These are phyloP conservation scores for Anastatus disparis DNA, from an alignment of 1,140 invertebrate genomes.

Conservation along the genomic window DNA sequence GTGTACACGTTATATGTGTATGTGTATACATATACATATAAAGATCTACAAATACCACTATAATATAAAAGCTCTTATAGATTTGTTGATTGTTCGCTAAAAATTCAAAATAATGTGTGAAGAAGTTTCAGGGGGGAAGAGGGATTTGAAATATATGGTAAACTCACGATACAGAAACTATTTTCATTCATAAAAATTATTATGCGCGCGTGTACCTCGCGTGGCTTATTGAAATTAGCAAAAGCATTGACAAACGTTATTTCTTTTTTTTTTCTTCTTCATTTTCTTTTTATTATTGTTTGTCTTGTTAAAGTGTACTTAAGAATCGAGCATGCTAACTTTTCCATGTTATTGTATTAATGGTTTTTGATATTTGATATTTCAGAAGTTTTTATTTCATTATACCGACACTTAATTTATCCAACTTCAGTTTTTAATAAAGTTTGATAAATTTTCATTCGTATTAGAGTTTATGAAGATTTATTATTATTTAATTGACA, in stretches of 20 bases:
- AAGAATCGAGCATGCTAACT: neutral
- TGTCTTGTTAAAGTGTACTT: neutral
- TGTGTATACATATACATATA: too few species aligned
- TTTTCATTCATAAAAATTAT: constrained; percentile 34
- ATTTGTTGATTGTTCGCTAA: too few species aligned
- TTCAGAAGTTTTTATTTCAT: neutral
- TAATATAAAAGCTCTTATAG: too few species aligned
- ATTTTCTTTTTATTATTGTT: constrained; percentile 2
- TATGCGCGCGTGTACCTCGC: constrained; percentile 11
- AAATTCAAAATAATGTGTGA: constrained; percentile 13
- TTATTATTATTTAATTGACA: constrained; percentile 7
- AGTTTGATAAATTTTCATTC: too few species aligned
- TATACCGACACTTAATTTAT: too few species aligned
- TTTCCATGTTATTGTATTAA: neutral
- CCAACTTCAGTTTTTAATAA: too few species aligned
- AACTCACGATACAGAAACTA: too few species aligned
- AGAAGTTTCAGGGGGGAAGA: neutral
- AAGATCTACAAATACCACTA: too few species aligned
- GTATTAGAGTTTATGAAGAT: neutral
- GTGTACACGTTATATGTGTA: too few species aligned
- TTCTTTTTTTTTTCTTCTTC: too few species aligned
- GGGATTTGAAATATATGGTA: constrained; percentile 7
- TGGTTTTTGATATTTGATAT: neutral
- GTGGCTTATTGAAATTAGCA: constrained; percentile 16
- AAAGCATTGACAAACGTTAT: neutral